Percentiles rank a stretch among this genome's conserved stretches.
These are phyloP conservation scores for Chloroceryle aenea DNA, from an alignment of 2,113 vertebrate species.

Conservation along the genomic window DNA sequence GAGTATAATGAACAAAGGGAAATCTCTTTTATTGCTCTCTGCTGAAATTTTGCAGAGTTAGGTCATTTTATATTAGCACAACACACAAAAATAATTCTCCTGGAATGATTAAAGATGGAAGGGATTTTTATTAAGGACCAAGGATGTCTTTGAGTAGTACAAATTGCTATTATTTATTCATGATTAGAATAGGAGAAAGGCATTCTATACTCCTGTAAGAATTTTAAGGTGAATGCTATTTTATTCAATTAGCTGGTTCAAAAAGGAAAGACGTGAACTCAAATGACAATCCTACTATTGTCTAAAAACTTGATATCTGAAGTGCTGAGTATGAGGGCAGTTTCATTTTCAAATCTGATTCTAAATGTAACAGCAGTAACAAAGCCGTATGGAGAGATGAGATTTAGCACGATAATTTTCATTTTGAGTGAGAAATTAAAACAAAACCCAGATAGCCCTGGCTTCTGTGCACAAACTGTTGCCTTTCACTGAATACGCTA, in stretches of 20 bases:
- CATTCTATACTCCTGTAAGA: neutral
- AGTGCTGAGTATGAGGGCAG: neutral
- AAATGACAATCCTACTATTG: neutral
- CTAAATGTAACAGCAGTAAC: neutral
- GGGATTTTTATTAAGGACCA: neutral
- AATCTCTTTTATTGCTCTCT: neutral
- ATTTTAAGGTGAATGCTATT: neutral
- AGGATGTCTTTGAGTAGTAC: neutral
- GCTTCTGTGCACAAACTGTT: neutral
- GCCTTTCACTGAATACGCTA: neutral
- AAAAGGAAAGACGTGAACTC: neutral
- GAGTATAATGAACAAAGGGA: neutral
- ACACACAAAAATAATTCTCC: neutral
- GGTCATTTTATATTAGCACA: neutral
- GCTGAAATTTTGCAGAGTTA: neutral
- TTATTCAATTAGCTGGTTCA: neutral
- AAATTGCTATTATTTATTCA: neutral
- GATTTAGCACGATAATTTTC: neutral
- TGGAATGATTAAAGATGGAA: neutral
- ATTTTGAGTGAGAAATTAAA: neutral
- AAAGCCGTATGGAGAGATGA: neutral
- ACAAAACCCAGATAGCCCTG: neutral
- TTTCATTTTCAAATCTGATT: neutral
- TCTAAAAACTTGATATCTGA: neutral
- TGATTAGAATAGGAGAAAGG: neutral